Evolutionary conservation across 2,888 invertebrate genomes (phyloP).

Genomic region (Xestobium rufovillosum): DNA sequence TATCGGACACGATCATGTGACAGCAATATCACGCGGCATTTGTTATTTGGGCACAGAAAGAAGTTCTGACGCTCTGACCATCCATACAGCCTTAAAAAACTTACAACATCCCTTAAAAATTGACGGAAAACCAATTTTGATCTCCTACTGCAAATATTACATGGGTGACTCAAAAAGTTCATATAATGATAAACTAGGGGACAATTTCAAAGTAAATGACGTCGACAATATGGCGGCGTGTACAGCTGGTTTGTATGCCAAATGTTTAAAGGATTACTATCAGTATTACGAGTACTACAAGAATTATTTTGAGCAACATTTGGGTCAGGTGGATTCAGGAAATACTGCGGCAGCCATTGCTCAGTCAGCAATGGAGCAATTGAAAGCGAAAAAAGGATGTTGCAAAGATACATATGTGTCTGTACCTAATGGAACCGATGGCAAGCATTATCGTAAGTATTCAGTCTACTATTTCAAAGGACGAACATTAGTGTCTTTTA

Average conservation of each 20-base stretch:
- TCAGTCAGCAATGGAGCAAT: constrained; percentile 71
- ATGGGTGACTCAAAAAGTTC: constrained; percentile 43
- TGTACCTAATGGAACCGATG: constrained; percentile 55
- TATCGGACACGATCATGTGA: constrained; percentile 75
- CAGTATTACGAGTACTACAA: constrained; percentile 66
- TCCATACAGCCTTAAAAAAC: constrained; percentile 61
- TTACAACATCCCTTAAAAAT: constrained; percentile 47
- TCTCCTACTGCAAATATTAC: constrained; percentile 52
- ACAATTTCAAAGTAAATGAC: constrained; percentile 54
- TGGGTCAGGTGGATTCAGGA: constrained; percentile 63
- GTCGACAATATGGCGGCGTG: constrained; percentile 69
- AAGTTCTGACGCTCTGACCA: constrained; percentile 73
- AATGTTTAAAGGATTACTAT: constrained; percentile 60
- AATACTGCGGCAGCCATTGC: constrained; percentile 87
- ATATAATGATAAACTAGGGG: constrained; percentile 41
- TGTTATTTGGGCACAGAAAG: constrained; percentile 77
- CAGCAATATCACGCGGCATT: constrained; percentile 74
- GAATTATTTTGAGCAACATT: constrained; percentile 62
- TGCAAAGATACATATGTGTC: constrained; percentile 44
- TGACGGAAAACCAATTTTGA: constrained; percentile 47
- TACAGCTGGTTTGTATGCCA: constrained; percentile 66
- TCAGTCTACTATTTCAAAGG: not conserved
- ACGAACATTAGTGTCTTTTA: constrained; percentile 21
- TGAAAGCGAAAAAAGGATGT: constrained; percentile 45
- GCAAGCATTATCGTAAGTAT: constrained; percentile 55